Conservation (phyloP, 1,140 invertebrate genomes). For the Aphelenchoides avenae region DNA sequence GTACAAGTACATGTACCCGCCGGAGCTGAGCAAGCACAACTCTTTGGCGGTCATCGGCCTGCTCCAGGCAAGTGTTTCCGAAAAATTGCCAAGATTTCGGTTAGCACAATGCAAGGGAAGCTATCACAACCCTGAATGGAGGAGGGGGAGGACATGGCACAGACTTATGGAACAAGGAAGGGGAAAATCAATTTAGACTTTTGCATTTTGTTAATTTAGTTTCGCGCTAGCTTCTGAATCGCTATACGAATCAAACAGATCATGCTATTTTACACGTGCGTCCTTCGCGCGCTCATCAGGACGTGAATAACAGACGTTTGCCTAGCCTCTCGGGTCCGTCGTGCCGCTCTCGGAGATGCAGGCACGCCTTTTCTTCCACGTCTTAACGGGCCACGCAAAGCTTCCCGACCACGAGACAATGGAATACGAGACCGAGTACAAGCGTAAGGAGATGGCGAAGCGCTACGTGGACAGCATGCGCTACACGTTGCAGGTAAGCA, state of each 20-base stretch:
- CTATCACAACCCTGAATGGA: no score
- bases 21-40: conserved; percentile 56
- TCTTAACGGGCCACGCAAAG: conserved; percentile 22
- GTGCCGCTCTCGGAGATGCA: conserved; percentile 65
- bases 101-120: no score
- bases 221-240: no score
- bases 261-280: no score
- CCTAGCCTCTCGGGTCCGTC: conserved; percentile 62
- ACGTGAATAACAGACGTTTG: no score
- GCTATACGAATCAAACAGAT: no score
- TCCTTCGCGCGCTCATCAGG: no score
- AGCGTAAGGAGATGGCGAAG: conserved; percentile 6
- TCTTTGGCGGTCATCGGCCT: conserved; percentile 64
- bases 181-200: not conserved
- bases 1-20: conserved; percentile 62
- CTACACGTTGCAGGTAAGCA: conserved; percentile 26
- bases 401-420: conserved; percentile 35
- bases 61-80: conserved; percentile 56
- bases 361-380: conserved; percentile 60
- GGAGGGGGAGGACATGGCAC: not conserved
- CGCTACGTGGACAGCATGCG: conserved; percentile 17
- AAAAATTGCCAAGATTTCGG: no score
- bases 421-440: conserved; percentile 29
- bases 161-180: no score
- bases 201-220: conserved; percentile 2